A percentile compares a stretch with the other conserved stretches of the same genome.
These are phyloP conservation scores for Hymenopus coronatus DNA, from an alignment of 2,888 invertebrate species.

Conservation along the genomic window DNA sequence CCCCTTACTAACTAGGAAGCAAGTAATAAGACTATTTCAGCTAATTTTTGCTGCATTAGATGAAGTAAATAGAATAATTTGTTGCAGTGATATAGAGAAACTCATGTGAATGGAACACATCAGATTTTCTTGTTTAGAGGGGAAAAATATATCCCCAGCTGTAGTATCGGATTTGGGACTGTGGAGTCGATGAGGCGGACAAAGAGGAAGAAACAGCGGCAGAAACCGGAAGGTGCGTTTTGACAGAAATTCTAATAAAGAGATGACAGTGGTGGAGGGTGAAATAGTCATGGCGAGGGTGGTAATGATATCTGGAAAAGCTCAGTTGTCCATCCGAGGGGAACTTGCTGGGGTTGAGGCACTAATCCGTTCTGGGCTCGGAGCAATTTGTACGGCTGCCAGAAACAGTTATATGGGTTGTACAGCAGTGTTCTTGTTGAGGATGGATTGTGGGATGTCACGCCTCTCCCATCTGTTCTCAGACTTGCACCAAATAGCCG, in stretches of 20 bases:
- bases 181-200: too few relatives aligned
- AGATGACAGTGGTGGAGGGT: background rate
- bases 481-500: background rate
- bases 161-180: too few relatives aligned
- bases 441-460: background rate
- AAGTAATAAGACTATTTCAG: too few relatives aligned
- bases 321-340: background rate
- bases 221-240: background rate
- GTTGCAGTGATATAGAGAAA: too few relatives aligned
- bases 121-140: too few relatives aligned
- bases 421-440: background rate
- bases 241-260: background rate
- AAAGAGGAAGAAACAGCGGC: too few relatives aligned
- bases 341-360: background rate
- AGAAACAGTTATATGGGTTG: background rate
- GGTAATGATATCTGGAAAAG: background rate
- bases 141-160: too few relatives aligned
- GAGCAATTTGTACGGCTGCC: conserved; percentile 11
- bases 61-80: too few relatives aligned
- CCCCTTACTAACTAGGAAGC: too few relatives aligned
- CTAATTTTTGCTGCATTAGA: too few relatives aligned
- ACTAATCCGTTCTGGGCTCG: background rate
- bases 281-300: too few relatives aligned
- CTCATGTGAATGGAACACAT: too few relatives aligned
- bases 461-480: background rate